Percentiles rank a stretch among this genome's conserved stretches.
phyloP scores from a whole-genome alignment of 2,888 invertebrate genomes.

The Nephrocerus scutellatus region DNA sequence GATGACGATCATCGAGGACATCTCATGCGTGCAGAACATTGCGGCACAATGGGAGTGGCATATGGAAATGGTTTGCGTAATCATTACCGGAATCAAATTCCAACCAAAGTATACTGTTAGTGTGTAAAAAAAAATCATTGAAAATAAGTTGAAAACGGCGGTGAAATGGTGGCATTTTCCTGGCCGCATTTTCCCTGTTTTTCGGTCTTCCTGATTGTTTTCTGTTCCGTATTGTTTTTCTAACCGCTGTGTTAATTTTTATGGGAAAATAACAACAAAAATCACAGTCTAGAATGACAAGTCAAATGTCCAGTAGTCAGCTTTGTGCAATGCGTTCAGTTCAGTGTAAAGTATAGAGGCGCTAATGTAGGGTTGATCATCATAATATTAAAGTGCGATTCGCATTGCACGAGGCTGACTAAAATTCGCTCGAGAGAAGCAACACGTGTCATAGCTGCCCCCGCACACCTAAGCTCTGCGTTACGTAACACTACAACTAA shows the following conservation, averaged over 20 bases:
- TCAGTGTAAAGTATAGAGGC: no score
- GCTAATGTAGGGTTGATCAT: no score
- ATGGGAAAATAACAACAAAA: no score
- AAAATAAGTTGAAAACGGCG: no score
- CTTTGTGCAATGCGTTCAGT: slow-evolving; percentile 21
- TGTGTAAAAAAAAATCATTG: no score
- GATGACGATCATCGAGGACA: slow-evolving; percentile 25
- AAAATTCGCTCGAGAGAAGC: slow-evolving; percentile 3
- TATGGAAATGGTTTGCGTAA: no score
- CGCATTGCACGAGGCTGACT: no score
- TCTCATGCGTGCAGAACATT: slow-evolving; percentile 24
- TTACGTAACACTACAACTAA: slow-evolving; percentile 14
- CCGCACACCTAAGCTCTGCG: slow-evolving; percentile 14
- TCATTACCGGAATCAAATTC: no score
- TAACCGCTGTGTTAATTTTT: slow-evolving; percentile 25
- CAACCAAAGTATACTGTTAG: no score
- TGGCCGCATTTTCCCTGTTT: not conserved
- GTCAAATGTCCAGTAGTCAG: slow-evolving; percentile 24
- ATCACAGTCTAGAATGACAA: no score
- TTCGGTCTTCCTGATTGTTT: not conserved
- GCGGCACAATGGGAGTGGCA: no score
- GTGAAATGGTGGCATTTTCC: slow-evolving; percentile 5
- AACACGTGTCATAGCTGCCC: slow-evolving; percentile 22
- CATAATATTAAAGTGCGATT: no score
- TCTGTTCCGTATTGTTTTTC: slow-evolving; percentile 18